phyloP scores from a whole-genome alignment of 1,140 invertebrate genomes.

The Apis mellifera region DNA sequence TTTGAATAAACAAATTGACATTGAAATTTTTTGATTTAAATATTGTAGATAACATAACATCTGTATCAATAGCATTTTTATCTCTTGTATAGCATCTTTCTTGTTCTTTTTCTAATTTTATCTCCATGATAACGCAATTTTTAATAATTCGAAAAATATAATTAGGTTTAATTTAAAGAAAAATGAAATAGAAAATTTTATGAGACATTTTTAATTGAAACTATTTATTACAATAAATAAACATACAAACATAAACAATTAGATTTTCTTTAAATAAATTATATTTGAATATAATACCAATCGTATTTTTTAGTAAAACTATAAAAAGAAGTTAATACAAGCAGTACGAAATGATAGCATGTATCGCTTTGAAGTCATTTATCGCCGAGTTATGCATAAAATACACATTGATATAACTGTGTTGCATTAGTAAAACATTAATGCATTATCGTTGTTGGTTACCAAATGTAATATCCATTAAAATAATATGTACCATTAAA shows the following conservation, averaged over 20 bases:
- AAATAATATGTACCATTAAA: slow-evolving; percentile 7
- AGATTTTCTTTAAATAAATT: neutral
- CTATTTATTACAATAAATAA: slow-evolving; percentile 37
- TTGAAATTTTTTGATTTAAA: slow-evolving; percentile 46
- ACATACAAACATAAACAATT: neutral
- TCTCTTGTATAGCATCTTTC: slow-evolving; percentile 31
- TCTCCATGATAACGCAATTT: slow-evolving; percentile 2
- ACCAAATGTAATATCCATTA: slow-evolving; percentile 3
- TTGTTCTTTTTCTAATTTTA: slow-evolving; percentile 32
- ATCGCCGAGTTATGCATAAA: slow-evolving; percentile 59
- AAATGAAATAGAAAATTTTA: neutral
- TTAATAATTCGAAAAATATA: neutral
- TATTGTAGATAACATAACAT: slow-evolving; percentile 49
- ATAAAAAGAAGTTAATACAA: slow-evolving; percentile 3
- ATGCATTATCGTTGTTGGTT: slow-evolving; percentile 34
- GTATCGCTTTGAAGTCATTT: slow-evolving; percentile 55
- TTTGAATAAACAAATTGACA: slow-evolving; percentile 58
- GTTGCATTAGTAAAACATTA: slow-evolving; percentile 18
- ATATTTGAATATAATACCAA: neutral
- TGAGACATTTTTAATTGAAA: neutral
- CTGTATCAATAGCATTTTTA: slow-evolving; percentile 65
- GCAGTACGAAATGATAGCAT: slow-evolving; percentile 44
- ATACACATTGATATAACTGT: slow-evolving; percentile 53
- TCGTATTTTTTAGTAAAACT: slow-evolving; percentile 15
- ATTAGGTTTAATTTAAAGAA: neutral